Base-by-base conservation (phyloP, 2,888 invertebrate species). In the Cephus pulcher region DNA sequence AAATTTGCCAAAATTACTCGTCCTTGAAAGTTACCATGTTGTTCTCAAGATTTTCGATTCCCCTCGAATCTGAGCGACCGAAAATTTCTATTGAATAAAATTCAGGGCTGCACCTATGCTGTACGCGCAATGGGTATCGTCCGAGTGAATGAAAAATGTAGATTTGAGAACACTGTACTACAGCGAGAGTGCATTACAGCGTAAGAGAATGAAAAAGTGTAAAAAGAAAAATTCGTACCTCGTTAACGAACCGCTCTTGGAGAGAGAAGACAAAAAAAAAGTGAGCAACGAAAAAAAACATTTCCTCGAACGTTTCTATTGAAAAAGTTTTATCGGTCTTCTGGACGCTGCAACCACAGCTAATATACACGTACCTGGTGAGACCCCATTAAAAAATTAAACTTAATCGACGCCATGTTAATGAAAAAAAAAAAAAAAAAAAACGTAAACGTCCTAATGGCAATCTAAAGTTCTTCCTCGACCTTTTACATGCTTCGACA, bases 291-390 rank as follows among this genome's bases (percentile, higher is more conserved):
- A 34, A 12, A 69, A 56, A 77, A 75, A 74, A 69, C 69, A 34
- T 34, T 37, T 40, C 12, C 69, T 56, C 75, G 70, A 71, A 40
- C 33, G 15, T 40, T 78, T 78, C 77, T 75, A 82, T 82, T 80
- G 80, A 82, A 77, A 82, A 82, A 80, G 79, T 82, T 82, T 80
- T 75, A 82, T 82, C 69, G 76, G 23, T 23, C 40, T 56, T 56
- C 40, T 23, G 40, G 40, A 56, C 40, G 40, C 40, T 56, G 40
- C 40, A 56, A 23, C 23, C 40, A 9, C 40, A 23, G 15, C 23
- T 56, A 56, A 56, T 56, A 56, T 56, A 9, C 40, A 9, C 40
- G 40, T 56, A 56, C 23, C 23, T 23, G 40, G 40, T 56, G 23
- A 56, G 9, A 56, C 6, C 40, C 40, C 40, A 23, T 56, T 23